Conservation (phyloP, 2,888 invertebrate species). For the Pocota personata region DNA sequence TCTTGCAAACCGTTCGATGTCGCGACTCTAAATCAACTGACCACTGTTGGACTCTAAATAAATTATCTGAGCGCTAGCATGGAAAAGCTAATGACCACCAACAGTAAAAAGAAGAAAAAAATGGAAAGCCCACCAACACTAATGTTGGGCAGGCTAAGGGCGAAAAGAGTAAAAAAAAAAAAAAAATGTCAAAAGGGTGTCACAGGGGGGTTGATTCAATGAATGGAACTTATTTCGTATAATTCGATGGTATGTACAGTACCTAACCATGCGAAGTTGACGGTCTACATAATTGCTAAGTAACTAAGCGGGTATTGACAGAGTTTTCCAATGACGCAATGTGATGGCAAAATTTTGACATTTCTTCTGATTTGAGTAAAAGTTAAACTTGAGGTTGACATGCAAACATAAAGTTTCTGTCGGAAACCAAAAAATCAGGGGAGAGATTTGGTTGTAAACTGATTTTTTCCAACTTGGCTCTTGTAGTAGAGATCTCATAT, state of each 20-base stretch:
- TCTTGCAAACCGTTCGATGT: conserved; percentile 75
- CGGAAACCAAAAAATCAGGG: background rate
- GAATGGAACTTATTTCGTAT: conserved; percentile 53
- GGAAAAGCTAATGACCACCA: conserved; percentile 59
- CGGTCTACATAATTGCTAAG: conserved; percentile 12
- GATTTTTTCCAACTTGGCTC: background rate
- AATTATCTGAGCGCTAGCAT: conserved; percentile 19
- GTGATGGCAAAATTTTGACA: background rate
- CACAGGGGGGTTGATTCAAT: conserved; percentile 39
- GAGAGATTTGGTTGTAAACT: background rate
- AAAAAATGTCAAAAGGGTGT: conserved; percentile 33
- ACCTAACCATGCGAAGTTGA: background rate
- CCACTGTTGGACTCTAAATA: conserved; percentile 75
- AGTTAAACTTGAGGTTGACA: conserved; percentile 27
- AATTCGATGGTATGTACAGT: conserved; percentile 21
- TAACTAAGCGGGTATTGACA: conserved; percentile 24
- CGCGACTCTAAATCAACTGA: conserved; percentile 79
- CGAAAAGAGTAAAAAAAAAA: background rate
- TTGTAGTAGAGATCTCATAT: too few relatives aligned
- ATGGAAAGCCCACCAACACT: conserved; percentile 40
- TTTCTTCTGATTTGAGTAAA: background rate
- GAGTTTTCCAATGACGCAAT: conserved; percentile 20
- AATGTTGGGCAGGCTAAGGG: conserved; percentile 29
- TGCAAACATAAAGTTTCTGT: conserved; percentile 8
- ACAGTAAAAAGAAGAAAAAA: conserved; percentile 36